These are phyloP conservation scores for Lates calcarifer DNA, from an alignment of 2,113 vertebrate genomes.

Conservation along the genomic window DNA sequence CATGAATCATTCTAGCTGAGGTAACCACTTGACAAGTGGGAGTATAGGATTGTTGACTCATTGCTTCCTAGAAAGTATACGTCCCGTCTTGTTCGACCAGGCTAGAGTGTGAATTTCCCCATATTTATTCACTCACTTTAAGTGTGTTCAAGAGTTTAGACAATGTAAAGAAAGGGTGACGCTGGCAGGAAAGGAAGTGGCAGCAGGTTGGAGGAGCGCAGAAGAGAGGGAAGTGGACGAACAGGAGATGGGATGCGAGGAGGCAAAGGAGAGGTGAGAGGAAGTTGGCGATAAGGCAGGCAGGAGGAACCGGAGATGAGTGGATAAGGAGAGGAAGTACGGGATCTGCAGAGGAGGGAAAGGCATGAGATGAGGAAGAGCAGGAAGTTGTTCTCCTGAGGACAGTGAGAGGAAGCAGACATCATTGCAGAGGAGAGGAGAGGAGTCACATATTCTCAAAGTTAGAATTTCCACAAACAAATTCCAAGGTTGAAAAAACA, in stretches of 20 bases:
- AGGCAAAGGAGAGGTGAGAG: conserved; percentile 28
- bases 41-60: background rate
- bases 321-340: conserved; percentile 52
- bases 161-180: background rate
- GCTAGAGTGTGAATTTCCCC: background rate
- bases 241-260: conserved; percentile 15
- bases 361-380: conserved; percentile 29
- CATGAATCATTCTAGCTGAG: conserved; percentile 11
- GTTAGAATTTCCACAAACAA: background rate
- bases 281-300: conserved; percentile 37
- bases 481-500: background rate
- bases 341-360: conserved; percentile 32
- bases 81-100: background rate
- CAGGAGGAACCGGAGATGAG: conserved; percentile 42
- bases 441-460: background rate
- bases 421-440: conserved; percentile 19
- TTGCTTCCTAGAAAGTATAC: background rate
- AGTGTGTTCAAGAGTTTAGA: background rate
- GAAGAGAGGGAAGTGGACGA: conserved; percentile 34
- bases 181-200: background rate
- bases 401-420: conserved; percentile 27
- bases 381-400: conserved; percentile 20
- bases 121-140: background rate
- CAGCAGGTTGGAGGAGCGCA: background rate
- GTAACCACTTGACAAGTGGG: background rate